Conservation (phyloP, 2,888 invertebrate genomes). For the Sinohyriopsis cumingii region DNA sequence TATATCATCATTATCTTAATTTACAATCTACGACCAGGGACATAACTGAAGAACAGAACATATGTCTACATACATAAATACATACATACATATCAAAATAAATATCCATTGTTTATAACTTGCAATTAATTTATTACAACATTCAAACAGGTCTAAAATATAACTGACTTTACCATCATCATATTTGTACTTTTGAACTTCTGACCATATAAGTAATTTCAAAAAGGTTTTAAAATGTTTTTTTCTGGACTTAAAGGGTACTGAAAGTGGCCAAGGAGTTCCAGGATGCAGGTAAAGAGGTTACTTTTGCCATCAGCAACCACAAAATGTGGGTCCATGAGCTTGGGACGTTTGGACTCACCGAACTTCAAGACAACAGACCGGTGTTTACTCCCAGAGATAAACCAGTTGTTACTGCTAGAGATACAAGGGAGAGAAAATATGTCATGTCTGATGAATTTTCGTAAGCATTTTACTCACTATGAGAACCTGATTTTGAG, state of each 20-base stretch:
- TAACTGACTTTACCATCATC: too few relatives aligned
- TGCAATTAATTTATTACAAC: too few relatives aligned
- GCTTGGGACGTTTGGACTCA: slow-evolving; percentile 93
- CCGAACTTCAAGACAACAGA: slow-evolving; percentile 86
- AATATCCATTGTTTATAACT: too few relatives aligned
- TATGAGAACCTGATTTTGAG: too few relatives aligned
- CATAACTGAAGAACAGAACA: too few relatives aligned
- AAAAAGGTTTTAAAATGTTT: not conserved
- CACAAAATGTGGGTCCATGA: slow-evolving; percentile 96
- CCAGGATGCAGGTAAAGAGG: slow-evolving; percentile 74
- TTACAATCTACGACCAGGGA: too few relatives aligned
- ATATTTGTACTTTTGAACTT: not conserved
- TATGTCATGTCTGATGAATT: slow-evolving; percentile 92
- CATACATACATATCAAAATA: too few relatives aligned
- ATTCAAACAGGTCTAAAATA: too few relatives aligned
- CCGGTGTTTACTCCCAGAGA: slow-evolving; percentile 90
- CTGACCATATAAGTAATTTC: not conserved
- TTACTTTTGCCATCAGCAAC: slow-evolving; percentile 91
- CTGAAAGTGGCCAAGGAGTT: slow-evolving; percentile 88
- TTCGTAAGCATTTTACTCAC: slow-evolving; percentile 76
- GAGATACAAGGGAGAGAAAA: slow-evolving; percentile 77
- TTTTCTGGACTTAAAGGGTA: slow-evolving; percentile 75
- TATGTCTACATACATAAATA: too few relatives aligned
- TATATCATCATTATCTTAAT: too few relatives aligned
- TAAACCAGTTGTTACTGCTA: slow-evolving; percentile 76